Percentiles rank a stretch among this genome's conserved stretches.
Conservation (phyloP, 2,797 vertebrate species). For the Nasua narica region DNA sequence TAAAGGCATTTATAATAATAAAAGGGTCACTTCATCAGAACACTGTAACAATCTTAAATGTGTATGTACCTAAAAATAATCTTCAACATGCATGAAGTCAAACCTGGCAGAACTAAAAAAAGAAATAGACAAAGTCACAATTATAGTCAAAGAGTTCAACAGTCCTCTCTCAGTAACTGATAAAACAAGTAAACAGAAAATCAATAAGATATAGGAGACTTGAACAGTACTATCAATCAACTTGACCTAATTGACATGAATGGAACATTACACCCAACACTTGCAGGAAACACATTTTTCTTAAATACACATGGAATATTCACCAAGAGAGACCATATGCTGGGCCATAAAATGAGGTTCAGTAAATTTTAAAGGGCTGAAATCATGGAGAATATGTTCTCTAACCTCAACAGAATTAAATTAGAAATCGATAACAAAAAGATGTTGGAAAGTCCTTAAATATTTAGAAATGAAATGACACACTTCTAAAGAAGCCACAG, state of each 20-base stretch:
- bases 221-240: slow-evolving; percentile 25
- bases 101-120: slow-evolving; percentile 2
- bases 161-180: slow-evolving; percentile 29
- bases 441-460: slow-evolving; percentile 28
- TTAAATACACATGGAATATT: neutral
- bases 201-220: neutral
- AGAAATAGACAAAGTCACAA: slow-evolving; percentile 27
- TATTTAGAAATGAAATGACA: slow-evolving; percentile 27
- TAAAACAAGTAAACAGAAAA: slow-evolving; percentile 37
- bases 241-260: slow-evolving; percentile 22
- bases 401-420: slow-evolving; percentile 44
- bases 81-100: slow-evolving; percentile 42
- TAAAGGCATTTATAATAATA: neutral
- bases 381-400: neutral
- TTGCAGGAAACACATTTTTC: slow-evolving; percentile 10
- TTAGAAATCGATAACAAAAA: slow-evolving; percentile 38
- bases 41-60: neutral
- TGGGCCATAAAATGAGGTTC: neutral
- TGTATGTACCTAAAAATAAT: neutral
- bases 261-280: neutral
- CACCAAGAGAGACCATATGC: neutral
- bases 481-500: neutral
- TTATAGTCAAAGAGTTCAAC: neutral
- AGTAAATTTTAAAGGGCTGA: slow-evolving; percentile 31
- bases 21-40: neutral